Conservation (phyloP, 2,888 invertebrate genomes). For the Drosophila monieri region DNA sequence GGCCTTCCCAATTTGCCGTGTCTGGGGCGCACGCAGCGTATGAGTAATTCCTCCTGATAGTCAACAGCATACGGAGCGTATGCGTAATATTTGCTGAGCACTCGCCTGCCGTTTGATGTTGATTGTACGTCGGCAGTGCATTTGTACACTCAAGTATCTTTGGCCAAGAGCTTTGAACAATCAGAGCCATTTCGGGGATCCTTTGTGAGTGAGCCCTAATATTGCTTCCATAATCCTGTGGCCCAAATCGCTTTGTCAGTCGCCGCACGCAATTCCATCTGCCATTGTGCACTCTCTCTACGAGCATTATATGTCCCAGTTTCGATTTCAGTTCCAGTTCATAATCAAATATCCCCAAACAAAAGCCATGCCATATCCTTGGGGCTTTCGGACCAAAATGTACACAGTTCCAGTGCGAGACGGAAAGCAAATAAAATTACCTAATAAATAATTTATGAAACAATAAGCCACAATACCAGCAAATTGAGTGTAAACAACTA, state of each 20-base stretch:
- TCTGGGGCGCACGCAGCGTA: constrained; percentile 47
- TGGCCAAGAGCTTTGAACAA: constrained; percentile 21
- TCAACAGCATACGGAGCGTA: constrained; percentile 34
- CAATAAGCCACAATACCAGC: constrained; percentile 52
- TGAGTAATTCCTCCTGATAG: constrained; percentile 53
- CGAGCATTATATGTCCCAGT: constrained; percentile 1
- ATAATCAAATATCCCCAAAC: constrained; percentile 32
- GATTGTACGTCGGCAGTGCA: constrained; percentile 23
- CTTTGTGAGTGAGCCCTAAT: constrained; percentile 1
- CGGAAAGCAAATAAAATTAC: constrained; percentile 48
- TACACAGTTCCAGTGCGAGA: neutral
- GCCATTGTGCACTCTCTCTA: neutral
- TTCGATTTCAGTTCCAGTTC: constrained; percentile 11
- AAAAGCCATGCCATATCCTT: constrained; percentile 9
- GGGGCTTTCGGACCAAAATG: neutral
- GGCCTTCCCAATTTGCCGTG: constrained; percentile 1
- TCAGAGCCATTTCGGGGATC: constrained; percentile 5
- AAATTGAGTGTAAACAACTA: constrained; percentile 66
- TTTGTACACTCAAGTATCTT: constrained; percentile 5
- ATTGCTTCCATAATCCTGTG: constrained; percentile 30
- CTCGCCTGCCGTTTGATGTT: constrained; percentile 30
- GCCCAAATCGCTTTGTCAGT: constrained; percentile 32
- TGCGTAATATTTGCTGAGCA: constrained; percentile 47
- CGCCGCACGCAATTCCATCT: constrained; percentile 12
- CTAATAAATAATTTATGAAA: constrained; percentile 63